These are phyloP conservation scores for Burhinus oedicnemus DNA, from an alignment of 2,113 vertebrate genomes.

Conservation along the genomic window DNA sequence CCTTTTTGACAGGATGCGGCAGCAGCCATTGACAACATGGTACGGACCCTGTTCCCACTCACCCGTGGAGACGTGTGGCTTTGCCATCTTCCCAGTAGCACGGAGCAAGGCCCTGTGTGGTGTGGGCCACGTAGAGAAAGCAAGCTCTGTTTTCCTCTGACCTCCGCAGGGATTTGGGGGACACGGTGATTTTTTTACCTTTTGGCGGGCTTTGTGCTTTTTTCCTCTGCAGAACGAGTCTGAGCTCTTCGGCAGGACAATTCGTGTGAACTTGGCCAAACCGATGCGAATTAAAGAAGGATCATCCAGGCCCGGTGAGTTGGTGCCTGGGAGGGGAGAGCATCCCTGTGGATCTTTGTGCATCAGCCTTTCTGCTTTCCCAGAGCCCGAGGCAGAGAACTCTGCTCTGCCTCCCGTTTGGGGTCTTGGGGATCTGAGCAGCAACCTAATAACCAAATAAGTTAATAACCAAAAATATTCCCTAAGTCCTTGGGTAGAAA, in stretches of 20 bases:
- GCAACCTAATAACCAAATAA: background rate
- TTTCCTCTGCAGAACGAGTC: conserved; percentile 88
- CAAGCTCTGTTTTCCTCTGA: background rate
- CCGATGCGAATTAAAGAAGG: conserved; percentile 98
- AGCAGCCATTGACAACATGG: conserved; percentile 97
- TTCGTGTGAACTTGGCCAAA: conserved; percentile 95
- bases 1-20: conserved; percentile 87
- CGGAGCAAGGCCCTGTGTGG: accelerated
- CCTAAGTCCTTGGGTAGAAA: background rate
- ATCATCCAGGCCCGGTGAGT: conserved; percentile 91
- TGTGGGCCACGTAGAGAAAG: accelerated
- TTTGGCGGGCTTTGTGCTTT: background rate
- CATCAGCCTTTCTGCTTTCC: background rate
- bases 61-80: accelerated
- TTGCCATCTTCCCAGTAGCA: background rate
- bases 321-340: too few species aligned
- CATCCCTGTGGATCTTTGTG: accelerated
- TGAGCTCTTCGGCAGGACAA: conserved; percentile 93
- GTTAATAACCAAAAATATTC: background rate
- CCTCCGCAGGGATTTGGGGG: background rate
- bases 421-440: background rate
- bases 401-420: background rate
- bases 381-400: background rate
- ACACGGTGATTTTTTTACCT: background rate
- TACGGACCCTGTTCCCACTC: conserved; percentile 35